Evolutionary conservation across 2,797 vertebrate species (phyloP).

Genomic region (Hozukius guyotensis): DNA sequence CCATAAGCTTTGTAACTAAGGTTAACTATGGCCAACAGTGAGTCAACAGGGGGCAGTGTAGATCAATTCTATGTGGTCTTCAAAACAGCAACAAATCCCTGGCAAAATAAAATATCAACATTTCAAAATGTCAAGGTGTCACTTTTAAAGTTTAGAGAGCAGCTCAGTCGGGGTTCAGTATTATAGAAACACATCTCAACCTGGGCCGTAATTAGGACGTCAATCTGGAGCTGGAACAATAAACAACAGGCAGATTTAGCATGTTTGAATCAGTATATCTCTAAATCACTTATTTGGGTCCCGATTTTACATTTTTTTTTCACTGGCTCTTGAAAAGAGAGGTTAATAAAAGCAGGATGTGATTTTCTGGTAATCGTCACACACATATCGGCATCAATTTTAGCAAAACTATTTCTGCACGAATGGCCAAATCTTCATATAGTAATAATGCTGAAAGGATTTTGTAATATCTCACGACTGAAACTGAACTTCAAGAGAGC

Average conservation of each 20-base stretch:
- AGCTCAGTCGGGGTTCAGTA: background rate
- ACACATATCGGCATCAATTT: background rate
- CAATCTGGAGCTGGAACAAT: background rate
- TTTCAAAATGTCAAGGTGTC: conserved; percentile 47
- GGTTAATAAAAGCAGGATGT: background rate
- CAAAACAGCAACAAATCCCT: background rate
- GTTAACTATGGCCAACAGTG: background rate
- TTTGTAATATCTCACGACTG: background rate
- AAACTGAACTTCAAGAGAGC: background rate
- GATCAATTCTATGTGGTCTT: background rate
- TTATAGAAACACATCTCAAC: background rate
- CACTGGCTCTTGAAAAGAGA: background rate
- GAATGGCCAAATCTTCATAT: background rate
- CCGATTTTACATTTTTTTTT: background rate
- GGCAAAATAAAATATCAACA: background rate
- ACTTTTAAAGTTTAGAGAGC: background rate
- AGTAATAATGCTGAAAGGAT: background rate
- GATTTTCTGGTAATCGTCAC: conserved; percentile 11
- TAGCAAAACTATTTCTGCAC: background rate
- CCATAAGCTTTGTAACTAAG: background rate
- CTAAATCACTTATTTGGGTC: background rate
- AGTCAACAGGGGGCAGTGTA: conserved; percentile 20
- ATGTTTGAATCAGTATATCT: background rate
- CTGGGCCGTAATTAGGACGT: background rate
- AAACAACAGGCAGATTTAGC: background rate